Evolutionary conservation across 2,888 invertebrate genomes (phyloP).

Genomic region (Sinopyrophorus schimmeli): DNA sequence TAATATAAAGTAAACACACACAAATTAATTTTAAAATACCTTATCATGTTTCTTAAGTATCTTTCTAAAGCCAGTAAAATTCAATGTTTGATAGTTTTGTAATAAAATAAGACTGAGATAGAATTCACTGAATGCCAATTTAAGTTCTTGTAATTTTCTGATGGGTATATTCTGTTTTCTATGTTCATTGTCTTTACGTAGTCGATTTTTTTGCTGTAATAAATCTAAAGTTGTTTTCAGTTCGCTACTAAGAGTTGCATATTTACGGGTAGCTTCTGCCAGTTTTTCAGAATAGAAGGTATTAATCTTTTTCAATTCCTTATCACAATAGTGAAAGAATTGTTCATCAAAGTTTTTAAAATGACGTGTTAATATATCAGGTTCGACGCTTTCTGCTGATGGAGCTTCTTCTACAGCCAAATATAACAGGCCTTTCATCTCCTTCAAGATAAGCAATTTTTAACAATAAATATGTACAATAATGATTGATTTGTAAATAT

Average conservation of each 20-base stretch:
- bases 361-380: slow-evolving; percentile 70
- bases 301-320: slow-evolving; percentile 85
- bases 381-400: slow-evolving; percentile 72
- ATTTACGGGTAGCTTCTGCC: slow-evolving; percentile 84
- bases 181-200: slow-evolving; percentile 41
- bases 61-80: slow-evolving; percentile 87
- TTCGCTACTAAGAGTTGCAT: slow-evolving; percentile 73
- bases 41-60: slow-evolving; percentile 92
- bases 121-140: slow-evolving; percentile 88
- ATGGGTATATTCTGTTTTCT: slow-evolving; percentile 57
- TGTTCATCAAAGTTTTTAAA: slow-evolving; percentile 81
- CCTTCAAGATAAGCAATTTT: slow-evolving; percentile 55
- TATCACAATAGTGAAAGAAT: slow-evolving; percentile 83
- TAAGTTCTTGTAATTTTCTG: slow-evolving; percentile 78
- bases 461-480: neutral
- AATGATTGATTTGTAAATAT: neutral
- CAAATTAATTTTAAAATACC: slow-evolving; percentile 50
- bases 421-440: slow-evolving; percentile 84
- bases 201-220: slow-evolving; percentile 43
- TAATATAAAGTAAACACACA: neutral
- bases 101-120: slow-evolving; percentile 82
- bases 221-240: slow-evolving; percentile 59
- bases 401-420: slow-evolving; percentile 77
- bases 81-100: slow-evolving; percentile 87
- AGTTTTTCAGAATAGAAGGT: slow-evolving; percentile 88